These are phyloP conservation scores for Hydropsyche tenuis DNA, from an alignment of 1,140 invertebrate genomes.

Conservation along the genomic window DNA sequence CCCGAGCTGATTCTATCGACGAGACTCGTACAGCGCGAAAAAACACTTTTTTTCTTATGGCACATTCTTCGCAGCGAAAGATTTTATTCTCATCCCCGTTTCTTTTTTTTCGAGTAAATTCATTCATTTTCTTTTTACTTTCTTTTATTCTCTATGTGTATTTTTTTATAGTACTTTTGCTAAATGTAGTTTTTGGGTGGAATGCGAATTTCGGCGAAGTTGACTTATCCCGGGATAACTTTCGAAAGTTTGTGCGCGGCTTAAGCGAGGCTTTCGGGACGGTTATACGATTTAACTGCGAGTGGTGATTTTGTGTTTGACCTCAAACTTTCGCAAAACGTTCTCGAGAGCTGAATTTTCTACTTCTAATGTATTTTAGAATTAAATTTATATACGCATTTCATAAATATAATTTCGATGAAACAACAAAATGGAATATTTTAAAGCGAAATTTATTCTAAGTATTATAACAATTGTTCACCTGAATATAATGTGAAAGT, in stretches of 20 bases:
- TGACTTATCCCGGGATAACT: constrained; percentile 37
- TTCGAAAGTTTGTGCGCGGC: constrained; percentile 18
- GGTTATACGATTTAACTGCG: constrained; percentile 3
- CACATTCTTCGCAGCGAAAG: no score
- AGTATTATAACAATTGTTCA: no score
- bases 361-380: constrained; percentile 1
- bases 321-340: not conserved
- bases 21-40: not conserved
- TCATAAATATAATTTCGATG: not conserved
- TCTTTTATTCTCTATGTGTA: not conserved
- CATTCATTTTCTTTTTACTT: not conserved
- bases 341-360: not conserved
- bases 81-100: not conserved
- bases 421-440: not conserved
- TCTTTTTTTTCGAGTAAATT: not conserved
- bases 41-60: no score
- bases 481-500: no score
- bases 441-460: not conserved
- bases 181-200: no score
- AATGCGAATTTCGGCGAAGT: constrained; percentile 23
- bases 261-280: constrained; percentile 22
- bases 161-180: not conserved
- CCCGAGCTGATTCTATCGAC: constrained; percentile 1
- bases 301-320: not conserved
- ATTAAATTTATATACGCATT: not conserved